These are phyloP conservation scores for Oligia latruncula DNA, from an alignment of 2,888 invertebrate genomes.

Conservation along the genomic window DNA sequence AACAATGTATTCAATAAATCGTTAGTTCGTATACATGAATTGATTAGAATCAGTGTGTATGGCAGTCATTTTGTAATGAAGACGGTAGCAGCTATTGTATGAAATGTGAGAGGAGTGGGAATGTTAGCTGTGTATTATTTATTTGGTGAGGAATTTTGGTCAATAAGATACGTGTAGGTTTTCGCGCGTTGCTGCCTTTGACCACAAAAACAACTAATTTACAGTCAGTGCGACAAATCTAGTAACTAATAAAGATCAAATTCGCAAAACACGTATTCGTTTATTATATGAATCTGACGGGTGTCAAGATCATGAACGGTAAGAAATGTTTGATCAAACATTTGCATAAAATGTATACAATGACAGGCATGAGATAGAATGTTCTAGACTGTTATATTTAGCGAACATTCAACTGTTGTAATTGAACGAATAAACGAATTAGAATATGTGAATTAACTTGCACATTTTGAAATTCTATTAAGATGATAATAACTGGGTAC, in stretches of 20 bases:
- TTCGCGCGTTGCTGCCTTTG: not conserved
- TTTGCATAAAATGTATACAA: constrained; percentile 19
- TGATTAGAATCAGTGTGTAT: constrained; percentile 22
- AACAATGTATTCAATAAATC: constrained; percentile 16
- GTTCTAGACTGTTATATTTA: constrained; percentile 57
- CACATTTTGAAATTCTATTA: not conserved
- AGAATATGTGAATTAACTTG: not conserved
- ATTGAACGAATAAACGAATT: not conserved
- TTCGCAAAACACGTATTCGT: not conserved
- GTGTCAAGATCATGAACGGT: not conserved
- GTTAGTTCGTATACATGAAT: constrained; percentile 29
- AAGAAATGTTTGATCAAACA: constrained; percentile 23
- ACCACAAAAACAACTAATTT: not conserved
- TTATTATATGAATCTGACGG: not conserved
- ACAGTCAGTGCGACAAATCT: not conserved
- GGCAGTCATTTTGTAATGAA: constrained; percentile 20
- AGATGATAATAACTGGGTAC: constrained; percentile 12
- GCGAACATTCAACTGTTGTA: constrained; percentile 47
- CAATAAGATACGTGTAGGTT: not conserved
- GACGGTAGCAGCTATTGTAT: constrained; percentile 47
- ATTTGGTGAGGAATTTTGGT: constrained; percentile 25
- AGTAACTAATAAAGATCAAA: not conserved
- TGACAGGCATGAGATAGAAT: constrained; percentile 15
- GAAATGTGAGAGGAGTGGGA: not conserved
- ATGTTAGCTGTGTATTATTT: not conserved